A percentile compares a stretch with the other conserved stretches of the same genome.
Evolutionary conservation across 2,888 invertebrate species (phyloP).

Genomic region (Clivina fossor): DNA sequence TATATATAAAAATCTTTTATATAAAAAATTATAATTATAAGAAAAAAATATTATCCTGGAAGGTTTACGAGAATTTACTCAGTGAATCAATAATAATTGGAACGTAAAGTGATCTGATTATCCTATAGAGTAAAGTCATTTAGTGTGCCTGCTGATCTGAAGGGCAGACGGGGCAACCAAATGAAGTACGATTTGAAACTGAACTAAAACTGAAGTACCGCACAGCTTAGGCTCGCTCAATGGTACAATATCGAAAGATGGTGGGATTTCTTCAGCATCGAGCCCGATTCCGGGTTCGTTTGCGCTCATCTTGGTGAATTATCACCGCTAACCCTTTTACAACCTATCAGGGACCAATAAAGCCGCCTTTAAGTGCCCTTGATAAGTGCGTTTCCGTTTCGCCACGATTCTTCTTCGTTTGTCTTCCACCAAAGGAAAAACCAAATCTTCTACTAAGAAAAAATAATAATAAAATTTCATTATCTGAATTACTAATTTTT

Average conservation of each 20-base stretch:
- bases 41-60: too few species aligned
- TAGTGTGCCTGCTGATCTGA: too few species aligned
- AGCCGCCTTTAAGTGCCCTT: constrained; percentile 53
- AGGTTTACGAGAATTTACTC: too few species aligned
- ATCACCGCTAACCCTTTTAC: constrained; percentile 56
- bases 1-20: too few species aligned
- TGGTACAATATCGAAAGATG: constrained; percentile 18
- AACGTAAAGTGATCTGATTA: too few species aligned
- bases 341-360: constrained; percentile 55
- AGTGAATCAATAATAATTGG: too few species aligned
- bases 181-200: background rate
- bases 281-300: too few species aligned
- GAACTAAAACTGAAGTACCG: background rate
- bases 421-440: too few species aligned
- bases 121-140: too few species aligned
- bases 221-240: background rate
- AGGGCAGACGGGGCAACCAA: too few species aligned
- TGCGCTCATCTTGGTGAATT: constrained; percentile 46
- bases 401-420: constrained; percentile 46
- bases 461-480: constrained; percentile 28
- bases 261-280: constrained; percentile 5
- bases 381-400: constrained; percentile 51
- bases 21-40: too few species aligned
- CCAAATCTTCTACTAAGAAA: too few species aligned
- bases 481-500: background rate